Base-by-base conservation (phyloP, 2,113 vertebrate genomes). In the Dipodomys spectabilis region DNA sequence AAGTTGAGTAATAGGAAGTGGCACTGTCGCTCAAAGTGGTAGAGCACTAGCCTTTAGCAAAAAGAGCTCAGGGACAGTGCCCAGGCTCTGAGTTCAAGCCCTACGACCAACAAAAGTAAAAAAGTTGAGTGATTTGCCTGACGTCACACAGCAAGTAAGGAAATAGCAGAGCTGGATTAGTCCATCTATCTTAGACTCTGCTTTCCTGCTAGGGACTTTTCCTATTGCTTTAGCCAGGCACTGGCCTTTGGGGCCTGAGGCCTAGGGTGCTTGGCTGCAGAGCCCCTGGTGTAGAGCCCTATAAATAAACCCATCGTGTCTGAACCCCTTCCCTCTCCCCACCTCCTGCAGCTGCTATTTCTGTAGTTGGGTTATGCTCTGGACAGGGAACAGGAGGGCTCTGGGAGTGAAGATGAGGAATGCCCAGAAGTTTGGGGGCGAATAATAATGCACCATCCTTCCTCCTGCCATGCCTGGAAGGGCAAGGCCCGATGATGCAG, bases 271-370 rank as follows among this genome's bases (percentile, higher is more conserved):
- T n/a, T 67, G 79, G 53, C 92, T 87, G 80, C 72, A 82, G 68
- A 91, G 67, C 69, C 94, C 91, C 86, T 94, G 89, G 91, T 64
- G 32, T 92, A 81, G 84, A 68, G 53, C 79, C 94, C 96, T 97
- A 68, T 94, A 97, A 96, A 94, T 91, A 96, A 93, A 88, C 35
- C 73, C 87, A 95, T 80, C 95, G 94, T 96, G 73, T 82, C 1
- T 0, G 45, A 82, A 44, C 86, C 88, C 90, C 80, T 73, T 86
- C 53, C 45, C 27, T 90, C 15, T 74, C 86, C 73, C 85, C 44
- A 86, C 82, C 65, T 84, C 20, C 9, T 83, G 82, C 91, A 91
- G 92, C 95, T 96, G 95, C 86, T 96, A 44, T 89, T 94, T 92
- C 87, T 86, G 74, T 86, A 81, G 35, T 83, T 84, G 84, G 85